Evolutionary conservation across 2,888 invertebrate species (phyloP).

Genomic region (Sclerodermus sp.): DNA sequence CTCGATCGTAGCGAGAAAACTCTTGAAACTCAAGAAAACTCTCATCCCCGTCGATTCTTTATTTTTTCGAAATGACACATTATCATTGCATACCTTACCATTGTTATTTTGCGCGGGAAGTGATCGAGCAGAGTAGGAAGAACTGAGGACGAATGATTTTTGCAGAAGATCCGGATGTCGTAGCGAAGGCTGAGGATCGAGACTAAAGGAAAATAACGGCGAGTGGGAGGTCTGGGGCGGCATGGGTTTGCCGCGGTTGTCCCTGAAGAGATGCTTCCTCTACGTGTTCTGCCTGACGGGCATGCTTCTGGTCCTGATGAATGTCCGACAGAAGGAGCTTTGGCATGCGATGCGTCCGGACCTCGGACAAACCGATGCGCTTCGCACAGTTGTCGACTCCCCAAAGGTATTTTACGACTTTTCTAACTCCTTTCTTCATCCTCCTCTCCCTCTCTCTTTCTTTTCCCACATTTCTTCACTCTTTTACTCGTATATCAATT

Average conservation of each 20-base stretch:
- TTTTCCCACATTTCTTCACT: no score
- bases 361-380: conserved; percentile 32
- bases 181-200: conserved; percentile 9
- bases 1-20: no score
- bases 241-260: conserved; percentile 64
- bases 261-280: conserved; percentile 64
- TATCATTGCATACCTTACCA: no score
- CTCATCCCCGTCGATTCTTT: no score
- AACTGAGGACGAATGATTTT: background rate
- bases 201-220: conserved; percentile 13
- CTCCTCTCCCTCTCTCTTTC: no score
- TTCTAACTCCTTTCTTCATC: no score
- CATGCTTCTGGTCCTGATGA: conserved; percentile 61
- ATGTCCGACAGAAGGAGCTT: conserved; percentile 56
- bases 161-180: conserved; percentile 17
- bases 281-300: conserved; percentile 61
- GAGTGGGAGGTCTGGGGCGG: conserved; percentile 24
- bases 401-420: conserved; percentile 36
- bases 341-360: conserved; percentile 52
- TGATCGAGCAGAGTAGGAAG: no score
- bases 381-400: conserved; percentile 27
- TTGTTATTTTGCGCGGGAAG: no score
- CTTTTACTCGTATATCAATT: no score
- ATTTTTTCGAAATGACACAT: no score
- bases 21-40: no score